Percentiles rank a stretch among this genome's conserved stretches.
phyloP scores from a whole-genome alignment of 2,113 vertebrate genomes.

The Columbina picui region DNA sequence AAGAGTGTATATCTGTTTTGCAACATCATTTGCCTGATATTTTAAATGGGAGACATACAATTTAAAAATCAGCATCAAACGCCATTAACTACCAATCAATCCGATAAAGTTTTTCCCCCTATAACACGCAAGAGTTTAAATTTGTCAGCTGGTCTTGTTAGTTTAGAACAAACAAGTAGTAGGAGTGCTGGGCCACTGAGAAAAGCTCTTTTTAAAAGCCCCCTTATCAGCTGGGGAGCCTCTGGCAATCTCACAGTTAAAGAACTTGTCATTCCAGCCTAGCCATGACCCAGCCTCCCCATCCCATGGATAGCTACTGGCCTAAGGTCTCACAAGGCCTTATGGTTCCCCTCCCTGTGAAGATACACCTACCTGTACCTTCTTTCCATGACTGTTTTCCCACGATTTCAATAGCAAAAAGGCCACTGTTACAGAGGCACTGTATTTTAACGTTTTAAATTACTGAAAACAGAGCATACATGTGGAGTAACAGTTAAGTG shows the following conservation, averaged over 20 bases:
- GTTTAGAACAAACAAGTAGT: not conserved
- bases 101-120: not conserved
- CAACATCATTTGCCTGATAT: not conserved
- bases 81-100: not conserved
- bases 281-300: not conserved
- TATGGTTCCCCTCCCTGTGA: not conserved
- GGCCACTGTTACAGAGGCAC: not conserved
- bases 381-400: not conserved
- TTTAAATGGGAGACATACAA: not conserved
- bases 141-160: not conserved
- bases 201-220: not conserved
- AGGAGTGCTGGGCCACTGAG: not conserved
- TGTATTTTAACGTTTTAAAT: not conserved
- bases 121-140: accelerated
- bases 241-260: not conserved
- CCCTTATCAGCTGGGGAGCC: not conserved
- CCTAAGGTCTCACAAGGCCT: not conserved
- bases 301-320: accelerated
- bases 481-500: not conserved
- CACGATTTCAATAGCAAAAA: not conserved
- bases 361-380: not conserved
- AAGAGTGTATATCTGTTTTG: not conserved
- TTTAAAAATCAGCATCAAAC: not conserved
- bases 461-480: too few relatives aligned
- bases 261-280: not conserved